Percentiles rank a stretch among this genome's conserved stretches.
Conservation (phyloP, 2,888 invertebrate species). For the Hartigia nigra region DNA sequence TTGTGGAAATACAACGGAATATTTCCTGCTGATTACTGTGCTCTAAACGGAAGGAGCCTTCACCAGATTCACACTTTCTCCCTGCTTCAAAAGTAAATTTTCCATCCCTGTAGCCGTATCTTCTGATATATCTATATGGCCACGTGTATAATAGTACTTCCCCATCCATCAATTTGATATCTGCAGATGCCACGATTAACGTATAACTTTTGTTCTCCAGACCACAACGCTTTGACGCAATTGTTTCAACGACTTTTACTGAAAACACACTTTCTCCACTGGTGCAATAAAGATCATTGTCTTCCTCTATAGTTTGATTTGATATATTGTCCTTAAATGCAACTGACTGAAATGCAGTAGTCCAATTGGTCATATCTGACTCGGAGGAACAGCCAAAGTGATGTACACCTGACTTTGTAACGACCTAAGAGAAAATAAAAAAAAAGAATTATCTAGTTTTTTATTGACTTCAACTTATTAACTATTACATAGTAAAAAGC, state of each 20-base stretch:
- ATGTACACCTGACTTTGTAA: slow-evolving; percentile 76
- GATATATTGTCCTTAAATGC: slow-evolving; percentile 80
- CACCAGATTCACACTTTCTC: slow-evolving; percentile 86
- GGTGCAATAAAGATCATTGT: slow-evolving; percentile 89
- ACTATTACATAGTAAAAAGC: not conserved
- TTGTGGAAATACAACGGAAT: slow-evolving; percentile 81
- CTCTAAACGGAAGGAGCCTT: slow-evolving; percentile 84
- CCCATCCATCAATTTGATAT: slow-evolving; percentile 78
- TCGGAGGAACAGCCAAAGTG: slow-evolving; percentile 77
- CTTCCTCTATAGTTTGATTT: slow-evolving; percentile 80
- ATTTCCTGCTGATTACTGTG: slow-evolving; percentile 87
- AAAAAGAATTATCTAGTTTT: slow-evolving; percentile 8
- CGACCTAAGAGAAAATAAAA: slow-evolving; percentile 67
- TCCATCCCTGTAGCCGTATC: slow-evolving; percentile 87
- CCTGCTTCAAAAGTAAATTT: slow-evolving; percentile 91
- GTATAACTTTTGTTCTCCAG: slow-evolving; percentile 79
- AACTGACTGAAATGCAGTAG: slow-evolving; percentile 81
- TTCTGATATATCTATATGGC: slow-evolving; percentile 86
- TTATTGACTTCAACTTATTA: not conserved
- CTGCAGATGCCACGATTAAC: slow-evolving; percentile 78
- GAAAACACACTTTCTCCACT: slow-evolving; percentile 85
- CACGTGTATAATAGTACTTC: slow-evolving; percentile 79
- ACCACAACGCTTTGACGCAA: slow-evolving; percentile 81
- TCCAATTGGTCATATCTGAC: slow-evolving; percentile 81
- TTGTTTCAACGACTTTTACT: slow-evolving; percentile 81